Evolutionary conservation across 2,888 invertebrate genomes (phyloP).

Genomic region (Drosophila testacea): DNA sequence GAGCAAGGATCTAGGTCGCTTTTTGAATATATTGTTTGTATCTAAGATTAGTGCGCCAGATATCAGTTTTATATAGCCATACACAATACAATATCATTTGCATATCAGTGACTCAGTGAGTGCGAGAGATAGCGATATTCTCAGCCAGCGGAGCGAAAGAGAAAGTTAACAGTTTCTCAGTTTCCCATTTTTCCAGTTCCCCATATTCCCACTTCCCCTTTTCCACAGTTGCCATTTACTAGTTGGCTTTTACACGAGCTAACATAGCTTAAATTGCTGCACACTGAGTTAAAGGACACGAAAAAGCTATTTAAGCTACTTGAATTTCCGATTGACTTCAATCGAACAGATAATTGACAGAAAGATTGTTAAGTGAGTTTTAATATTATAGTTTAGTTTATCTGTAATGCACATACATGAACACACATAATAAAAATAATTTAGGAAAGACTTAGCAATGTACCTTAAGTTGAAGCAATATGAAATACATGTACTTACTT

Average conservation of each 20-base stretch:
- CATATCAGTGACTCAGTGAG: constrained; percentile 56
- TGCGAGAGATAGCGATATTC: constrained; percentile 30
- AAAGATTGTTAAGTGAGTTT: no score
- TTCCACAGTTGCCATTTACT: no score
- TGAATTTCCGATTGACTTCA: no score
- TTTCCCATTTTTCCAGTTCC: neutral
- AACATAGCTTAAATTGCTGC: constrained; percentile 1
- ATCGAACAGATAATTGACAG: no score
- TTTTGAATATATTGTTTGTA: constrained; percentile 79
- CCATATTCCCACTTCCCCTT: no score
- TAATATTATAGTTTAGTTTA: no score
- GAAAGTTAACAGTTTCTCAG: constrained; percentile 16
- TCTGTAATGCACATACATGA: no score
- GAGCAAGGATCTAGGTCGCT: constrained; percentile 75
- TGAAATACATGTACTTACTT: no score
- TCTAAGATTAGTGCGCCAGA: constrained; percentile 77
- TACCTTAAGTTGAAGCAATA: no score
- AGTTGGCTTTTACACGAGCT: constrained; percentile 6
- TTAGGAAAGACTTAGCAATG: no score
- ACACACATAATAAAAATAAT: no score
- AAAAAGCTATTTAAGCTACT: no score
- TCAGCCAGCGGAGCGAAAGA: constrained; percentile 8
- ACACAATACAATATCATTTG: constrained; percentile 73
- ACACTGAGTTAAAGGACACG: neutral
- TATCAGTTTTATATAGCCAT: constrained; percentile 74